phyloP scores from a whole-genome alignment of 2,113 vertebrate genomes.

The Chlamydotis undulata region DNA sequence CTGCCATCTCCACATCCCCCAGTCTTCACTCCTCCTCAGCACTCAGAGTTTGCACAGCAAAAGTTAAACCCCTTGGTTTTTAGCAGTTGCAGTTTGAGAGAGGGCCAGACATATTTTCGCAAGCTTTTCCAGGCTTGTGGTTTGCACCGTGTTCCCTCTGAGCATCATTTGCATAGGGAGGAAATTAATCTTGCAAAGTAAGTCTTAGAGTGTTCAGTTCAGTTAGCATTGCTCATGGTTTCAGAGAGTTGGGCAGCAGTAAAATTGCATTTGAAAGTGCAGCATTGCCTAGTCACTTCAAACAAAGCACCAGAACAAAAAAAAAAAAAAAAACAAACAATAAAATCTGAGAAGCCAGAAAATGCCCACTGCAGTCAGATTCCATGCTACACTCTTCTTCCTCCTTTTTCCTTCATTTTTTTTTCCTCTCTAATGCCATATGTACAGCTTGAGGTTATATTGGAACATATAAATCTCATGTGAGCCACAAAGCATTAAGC shows the following conservation, averaged over 20 bases:
- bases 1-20: neutral
- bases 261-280: neutral
- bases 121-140: neutral
- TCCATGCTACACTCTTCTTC: neutral
- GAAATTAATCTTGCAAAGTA: slow-evolving; percentile 61
- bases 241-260: neutral
- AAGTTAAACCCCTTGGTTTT: neutral
- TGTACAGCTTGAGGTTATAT: slow-evolving; percentile 78
- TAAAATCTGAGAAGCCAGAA: neutral
- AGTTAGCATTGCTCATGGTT: neutral
- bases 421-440: slow-evolving; percentile 56
- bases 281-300: neutral
- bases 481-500: slow-evolving; percentile 78
- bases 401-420: neutral
- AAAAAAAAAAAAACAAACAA: neutral
- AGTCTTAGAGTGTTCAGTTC: slow-evolving; percentile 13
- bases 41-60: neutral
- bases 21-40: neutral
- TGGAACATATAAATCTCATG: slow-evolving; percentile 77
- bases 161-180: slow-evolving; percentile 60
- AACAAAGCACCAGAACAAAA: neutral
- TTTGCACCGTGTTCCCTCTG: slow-evolving; percentile 52
- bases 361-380: slow-evolving; percentile 18
- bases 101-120: slow-evolving; percentile 14
- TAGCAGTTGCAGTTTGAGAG: neutral